These are phyloP conservation scores for Phasianus colchicus DNA, from an alignment of 2,113 vertebrate species.

Conservation along the genomic window DNA sequence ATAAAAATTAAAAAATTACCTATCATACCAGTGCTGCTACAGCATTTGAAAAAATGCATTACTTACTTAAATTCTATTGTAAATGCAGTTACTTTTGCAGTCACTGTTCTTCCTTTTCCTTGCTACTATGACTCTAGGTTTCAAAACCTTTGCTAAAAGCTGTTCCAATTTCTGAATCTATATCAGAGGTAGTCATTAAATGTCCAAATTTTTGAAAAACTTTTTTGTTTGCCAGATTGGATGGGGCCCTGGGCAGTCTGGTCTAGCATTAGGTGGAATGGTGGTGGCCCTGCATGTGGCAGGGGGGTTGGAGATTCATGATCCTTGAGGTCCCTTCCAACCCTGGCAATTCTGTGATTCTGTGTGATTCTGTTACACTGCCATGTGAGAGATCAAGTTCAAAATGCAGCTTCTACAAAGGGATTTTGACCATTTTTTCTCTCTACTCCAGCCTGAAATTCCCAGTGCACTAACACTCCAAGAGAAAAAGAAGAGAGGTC, in stretches of 20 bases:
- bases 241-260: too few species aligned
- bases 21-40: constrained; percentile 62
- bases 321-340: too few species aligned
- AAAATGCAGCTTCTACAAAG: constrained; percentile 90
- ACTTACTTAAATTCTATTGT: constrained; percentile 26
- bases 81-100: constrained; percentile 27
- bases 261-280: too few species aligned
- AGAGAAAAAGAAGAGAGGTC: constrained; percentile 93
- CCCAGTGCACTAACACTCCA: constrained; percentile 93
- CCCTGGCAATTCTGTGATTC: too few species aligned
- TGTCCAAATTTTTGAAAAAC: constrained; percentile 91
- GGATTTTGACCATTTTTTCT: constrained; percentile 85
- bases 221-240: too few species aligned
- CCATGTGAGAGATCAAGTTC: constrained; percentile 90
- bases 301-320: too few species aligned
- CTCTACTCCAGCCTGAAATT: constrained; percentile 84
- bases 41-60: constrained; percentile 52
- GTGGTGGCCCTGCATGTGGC: too few species aligned
- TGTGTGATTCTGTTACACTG: too few species aligned
- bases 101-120: neutral
- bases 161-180: constrained; percentile 91
- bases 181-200: constrained; percentile 91
- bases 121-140: constrained; percentile 77
- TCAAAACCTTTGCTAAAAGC: constrained; percentile 93
- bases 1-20: constrained; percentile 46